A percentile compares a stretch with the other conserved stretches of the same genome.
Evolutionary conservation across 2,888 invertebrate species (phyloP).

Genomic region (Hartigia nigra): DNA sequence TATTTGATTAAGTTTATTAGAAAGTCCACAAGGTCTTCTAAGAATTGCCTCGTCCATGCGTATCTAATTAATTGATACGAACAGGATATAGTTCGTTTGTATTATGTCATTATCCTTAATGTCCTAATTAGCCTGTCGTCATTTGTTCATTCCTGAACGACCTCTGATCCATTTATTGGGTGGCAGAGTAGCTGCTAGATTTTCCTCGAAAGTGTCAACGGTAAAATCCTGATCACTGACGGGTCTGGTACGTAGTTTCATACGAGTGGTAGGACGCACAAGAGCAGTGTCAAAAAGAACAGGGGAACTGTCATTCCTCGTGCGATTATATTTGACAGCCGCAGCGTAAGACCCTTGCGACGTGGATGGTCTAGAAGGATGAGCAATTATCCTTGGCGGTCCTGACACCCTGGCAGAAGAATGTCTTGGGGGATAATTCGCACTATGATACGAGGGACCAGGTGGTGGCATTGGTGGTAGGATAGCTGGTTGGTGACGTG

Average conservation of each 20-base stretch:
- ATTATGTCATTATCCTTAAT: not conserved
- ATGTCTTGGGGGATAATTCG: slow-evolving; percentile 2
- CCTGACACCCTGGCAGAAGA: slow-evolving; percentile 30
- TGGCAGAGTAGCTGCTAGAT: slow-evolving; percentile 33
- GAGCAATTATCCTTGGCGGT: slow-evolving; percentile 29
- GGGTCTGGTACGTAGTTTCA: not conserved
- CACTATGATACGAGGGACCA: slow-evolving; percentile 15
- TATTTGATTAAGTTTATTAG: not conserved
- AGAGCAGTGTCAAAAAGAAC: not conserved
- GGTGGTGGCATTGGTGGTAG: slow-evolving; percentile 34
- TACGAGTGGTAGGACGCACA: not conserved
- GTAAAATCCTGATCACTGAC: slow-evolving; percentile 54
- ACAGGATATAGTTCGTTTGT: not conserved
- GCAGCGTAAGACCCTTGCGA: slow-evolving; percentile 18
- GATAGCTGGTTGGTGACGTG: slow-evolving; percentile 28
- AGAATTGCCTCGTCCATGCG: not conserved
- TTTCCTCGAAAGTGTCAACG: slow-evolving; percentile 55
- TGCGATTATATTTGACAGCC: slow-evolving; percentile 15
- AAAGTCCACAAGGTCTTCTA: not conserved
- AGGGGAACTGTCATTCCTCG: not conserved
- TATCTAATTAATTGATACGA: not conserved
- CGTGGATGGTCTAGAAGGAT: slow-evolving; percentile 26
- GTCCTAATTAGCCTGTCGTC: not conserved
- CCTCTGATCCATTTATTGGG: not conserved
- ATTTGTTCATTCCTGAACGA: not conserved